phyloP scores from a whole-genome alignment of 2,797 vertebrate genomes.

The Amphiprion clarkii region DNA sequence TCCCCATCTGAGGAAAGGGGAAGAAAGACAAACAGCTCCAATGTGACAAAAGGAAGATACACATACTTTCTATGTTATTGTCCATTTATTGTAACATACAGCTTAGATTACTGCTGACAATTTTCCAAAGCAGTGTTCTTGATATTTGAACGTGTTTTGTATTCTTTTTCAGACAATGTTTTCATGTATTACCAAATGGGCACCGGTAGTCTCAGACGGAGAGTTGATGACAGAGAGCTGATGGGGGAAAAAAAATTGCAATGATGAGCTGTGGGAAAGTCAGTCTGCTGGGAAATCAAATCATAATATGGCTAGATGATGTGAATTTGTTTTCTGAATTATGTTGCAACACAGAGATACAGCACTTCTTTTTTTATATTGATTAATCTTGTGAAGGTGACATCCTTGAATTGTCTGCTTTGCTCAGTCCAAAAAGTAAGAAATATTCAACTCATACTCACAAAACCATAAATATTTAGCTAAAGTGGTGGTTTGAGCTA shows the following conservation, averaged over 20 bases:
- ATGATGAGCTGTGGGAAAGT: background rate
- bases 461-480: no score
- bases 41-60: slow-evolving; percentile 20
- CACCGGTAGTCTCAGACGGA: slow-evolving; percentile 4
- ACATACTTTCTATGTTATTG: background rate
- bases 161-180: background rate
- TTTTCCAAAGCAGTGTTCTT: slow-evolving; percentile 1
- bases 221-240: slow-evolving; percentile 11
- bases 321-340: background rate
- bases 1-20: slow-evolving; percentile 12
- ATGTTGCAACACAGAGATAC: background rate
- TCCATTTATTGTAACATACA: slow-evolving; percentile 1
- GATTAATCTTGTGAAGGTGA: background rate
- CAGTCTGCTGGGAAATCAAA: slow-evolving; percentile 4
- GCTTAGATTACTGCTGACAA: background rate
- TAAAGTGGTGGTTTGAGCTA: background rate
- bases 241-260: background rate
- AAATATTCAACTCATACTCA: no score
- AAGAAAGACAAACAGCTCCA: slow-evolving; percentile 16
- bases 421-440: background rate
- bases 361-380: background rate
- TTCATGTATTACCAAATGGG: slow-evolving; percentile 19
- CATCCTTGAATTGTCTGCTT: background rate
- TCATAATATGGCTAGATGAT: background rate
- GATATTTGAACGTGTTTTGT: slow-evolving; percentile 1